Percentiles rank a stretch among this genome's conserved stretches.
Evolutionary conservation across 2,113 vertebrate species (phyloP).

Genomic region (Rutilus rutilus): DNA sequence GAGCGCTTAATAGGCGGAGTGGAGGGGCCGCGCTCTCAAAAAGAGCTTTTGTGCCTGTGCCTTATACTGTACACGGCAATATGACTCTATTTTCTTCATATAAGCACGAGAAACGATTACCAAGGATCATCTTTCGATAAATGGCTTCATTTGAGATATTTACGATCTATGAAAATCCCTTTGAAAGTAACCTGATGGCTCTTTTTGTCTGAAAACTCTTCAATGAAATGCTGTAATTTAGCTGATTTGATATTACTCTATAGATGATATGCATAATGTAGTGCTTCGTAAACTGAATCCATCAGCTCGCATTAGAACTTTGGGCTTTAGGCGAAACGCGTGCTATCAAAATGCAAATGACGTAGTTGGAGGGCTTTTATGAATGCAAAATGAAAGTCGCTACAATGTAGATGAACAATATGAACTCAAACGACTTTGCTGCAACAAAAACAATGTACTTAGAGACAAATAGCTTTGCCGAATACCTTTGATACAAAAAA

Average conservation of each 20-base stretch:
- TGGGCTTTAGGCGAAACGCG: constrained; percentile 62
- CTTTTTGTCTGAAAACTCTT: constrained; percentile 6
- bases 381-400: constrained; percentile 34
- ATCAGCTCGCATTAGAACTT: constrained; percentile 58
- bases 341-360: constrained; percentile 74
- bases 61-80: constrained; percentile 56
- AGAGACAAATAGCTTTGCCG: neutral
- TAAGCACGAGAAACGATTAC: constrained; percentile 8
- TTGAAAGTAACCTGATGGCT: constrained; percentile 4
- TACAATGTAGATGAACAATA: neutral
- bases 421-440: neutral
- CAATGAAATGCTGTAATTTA: neutral
- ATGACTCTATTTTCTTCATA: constrained; percentile 53
- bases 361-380: constrained; percentile 48
- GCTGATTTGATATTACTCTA: constrained; percentile 42
- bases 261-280: constrained; percentile 45
- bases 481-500: neutral
- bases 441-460: neutral
- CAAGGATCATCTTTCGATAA: constrained; percentile 14
- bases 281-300: constrained; percentile 53
- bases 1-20: constrained; percentile 68
- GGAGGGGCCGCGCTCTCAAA: constrained; percentile 57
- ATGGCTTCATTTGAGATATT: neutral
- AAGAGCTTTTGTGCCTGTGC: constrained; percentile 65
- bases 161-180: neutral